Base-by-base conservation (phyloP, 2,797 vertebrate genomes). In the Peromyscus melanophrys region DNA sequence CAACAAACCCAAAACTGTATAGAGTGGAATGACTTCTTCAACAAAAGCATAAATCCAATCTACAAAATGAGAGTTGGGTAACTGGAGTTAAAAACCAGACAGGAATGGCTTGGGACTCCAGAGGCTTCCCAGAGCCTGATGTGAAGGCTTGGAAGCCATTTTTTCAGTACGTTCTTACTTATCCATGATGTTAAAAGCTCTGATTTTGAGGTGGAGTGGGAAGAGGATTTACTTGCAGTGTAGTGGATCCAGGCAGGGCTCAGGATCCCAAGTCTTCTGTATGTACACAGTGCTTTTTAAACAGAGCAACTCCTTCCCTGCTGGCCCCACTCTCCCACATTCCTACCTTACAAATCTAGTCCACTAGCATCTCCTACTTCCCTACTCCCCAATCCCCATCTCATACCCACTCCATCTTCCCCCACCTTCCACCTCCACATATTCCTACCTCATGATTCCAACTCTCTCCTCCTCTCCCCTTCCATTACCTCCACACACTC, bases 41-140 rank as follows among this genome's bases (percentile, higher is more conserved):
- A 86, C 27, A 46, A 89, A 77, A 65, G 25, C 46, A 55, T 61
- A 91, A 94, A 85, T 80, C 10, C 5, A 81, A 85, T 49, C 49
- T 89, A 87, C 67, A 94, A 95, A 96, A 75, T 21, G 46, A 80
- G 82, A 65, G 63, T 84, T 93, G 69, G 52, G 23, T 46, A 31
- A 59, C 34, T 76, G 43, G 89, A 63, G 57, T 94, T 93, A 40
- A 84, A 88, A 25, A 55, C 57, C 52, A 31, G 59, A 4, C 25
- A 92, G 9, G 14, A 69, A 25, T 90, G 31, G 11, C 17, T 37
- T 31, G 14, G 78, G 67, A n/a, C 8, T 90, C 25, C 49, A 11
- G 3, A 67, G n/a, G 46, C n/a, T 6, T 97, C n/a, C 52, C 6
- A 4, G 91, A 90, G 4, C 21, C 65, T 61, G 25, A 1, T 81